phyloP scores from a whole-genome alignment of 2,888 invertebrate species.

The Cephus spinipes region DNA sequence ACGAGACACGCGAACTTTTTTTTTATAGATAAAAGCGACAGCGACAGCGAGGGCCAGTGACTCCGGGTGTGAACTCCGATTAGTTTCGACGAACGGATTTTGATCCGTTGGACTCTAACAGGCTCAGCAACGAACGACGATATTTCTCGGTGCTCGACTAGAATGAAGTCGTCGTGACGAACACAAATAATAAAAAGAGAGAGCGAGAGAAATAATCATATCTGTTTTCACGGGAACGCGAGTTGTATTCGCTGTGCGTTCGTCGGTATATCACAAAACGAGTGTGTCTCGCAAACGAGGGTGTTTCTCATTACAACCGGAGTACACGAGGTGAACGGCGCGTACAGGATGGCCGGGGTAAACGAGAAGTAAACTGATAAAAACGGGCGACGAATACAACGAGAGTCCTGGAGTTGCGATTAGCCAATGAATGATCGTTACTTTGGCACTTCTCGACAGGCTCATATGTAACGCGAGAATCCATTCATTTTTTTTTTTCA shows the following conservation, averaged over 20 bases:
- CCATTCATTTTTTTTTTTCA: too few species aligned
- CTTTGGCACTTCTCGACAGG: constrained; percentile 18
- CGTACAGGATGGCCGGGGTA: too few species aligned
- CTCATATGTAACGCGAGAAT: background rate
- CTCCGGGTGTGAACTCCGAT: constrained; percentile 25
- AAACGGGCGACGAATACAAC: constrained; percentile 15
- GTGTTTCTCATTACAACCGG: too few species aligned
- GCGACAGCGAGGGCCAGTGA: constrained; percentile 94
- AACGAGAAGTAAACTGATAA: too few species aligned
- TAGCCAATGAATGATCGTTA: constrained; percentile 12
- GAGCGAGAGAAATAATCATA: constrained; percentile 13
- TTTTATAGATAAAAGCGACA: constrained; percentile 91
- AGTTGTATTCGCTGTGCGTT: too few species aligned
- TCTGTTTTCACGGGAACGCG: constrained; percentile 2
- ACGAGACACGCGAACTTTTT: constrained; percentile 25
- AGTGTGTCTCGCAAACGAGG: too few species aligned
- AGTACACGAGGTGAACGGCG: too few species aligned
- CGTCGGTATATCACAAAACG: too few species aligned
- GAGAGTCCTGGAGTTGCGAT: constrained; percentile 22
- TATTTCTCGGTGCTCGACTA: too few species aligned
- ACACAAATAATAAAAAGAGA: background rate
- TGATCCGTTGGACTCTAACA: constrained; percentile 9
- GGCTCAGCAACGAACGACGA: too few species aligned
- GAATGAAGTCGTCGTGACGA: too few species aligned
- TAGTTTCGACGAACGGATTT: background rate